Conservation (phyloP, 2,888 invertebrate genomes). For the Poecilobothrus nobilitatus region DNA sequence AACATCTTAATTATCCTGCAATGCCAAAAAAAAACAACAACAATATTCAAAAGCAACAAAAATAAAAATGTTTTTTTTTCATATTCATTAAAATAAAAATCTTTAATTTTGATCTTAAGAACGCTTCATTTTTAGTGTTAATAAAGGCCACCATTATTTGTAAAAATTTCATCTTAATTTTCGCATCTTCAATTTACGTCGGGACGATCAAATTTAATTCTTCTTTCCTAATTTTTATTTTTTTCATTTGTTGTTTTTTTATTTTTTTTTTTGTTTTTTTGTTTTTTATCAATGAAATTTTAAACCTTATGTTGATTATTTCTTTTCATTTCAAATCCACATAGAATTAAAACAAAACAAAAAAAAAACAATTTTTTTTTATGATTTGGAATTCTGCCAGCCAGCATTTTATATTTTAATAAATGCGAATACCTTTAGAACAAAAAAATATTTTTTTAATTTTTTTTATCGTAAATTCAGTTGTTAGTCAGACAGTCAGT, state of each 20-base stretch:
- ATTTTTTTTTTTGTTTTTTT: not conserved
- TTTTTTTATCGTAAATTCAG: too few species aligned
- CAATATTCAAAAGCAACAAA: not conserved
- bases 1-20: not conserved
- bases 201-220: not conserved
- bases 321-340: not conserved
- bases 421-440: not conserved
- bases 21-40: not conserved
- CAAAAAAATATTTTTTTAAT: too few species aligned
- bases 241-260: not conserved
- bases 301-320: not conserved
- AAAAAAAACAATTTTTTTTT: not conserved
- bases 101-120: not conserved
- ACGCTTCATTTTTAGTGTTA: not conserved
- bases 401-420: not conserved
- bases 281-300: not conserved
- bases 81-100: not conserved
- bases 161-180: not conserved
- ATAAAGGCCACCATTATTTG: not conserved
- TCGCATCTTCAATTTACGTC: not conserved
- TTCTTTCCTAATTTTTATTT: too few species aligned
- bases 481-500: too few species aligned
- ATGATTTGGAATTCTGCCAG: not conserved
- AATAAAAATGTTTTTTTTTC: too few species aligned
- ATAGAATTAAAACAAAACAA: not conserved